Evolutionary conservation across 2,113 vertebrate species (phyloP).

Genomic region (Apaloderma vittatum): DNA sequence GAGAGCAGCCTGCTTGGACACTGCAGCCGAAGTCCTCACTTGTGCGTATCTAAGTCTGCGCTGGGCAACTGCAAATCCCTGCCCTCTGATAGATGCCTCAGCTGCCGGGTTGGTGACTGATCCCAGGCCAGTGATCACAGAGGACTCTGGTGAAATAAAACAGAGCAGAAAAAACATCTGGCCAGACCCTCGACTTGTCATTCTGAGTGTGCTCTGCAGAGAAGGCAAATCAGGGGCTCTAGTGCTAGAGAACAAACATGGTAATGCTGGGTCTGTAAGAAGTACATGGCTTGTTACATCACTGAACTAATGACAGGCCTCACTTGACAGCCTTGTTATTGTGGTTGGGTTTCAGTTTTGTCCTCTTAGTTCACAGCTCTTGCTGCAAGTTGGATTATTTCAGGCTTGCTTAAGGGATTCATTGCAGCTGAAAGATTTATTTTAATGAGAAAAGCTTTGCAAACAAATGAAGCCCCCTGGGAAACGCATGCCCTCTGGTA

Average conservation of each 20-base stretch:
- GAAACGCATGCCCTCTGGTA: neutral
- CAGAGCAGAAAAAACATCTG: neutral
- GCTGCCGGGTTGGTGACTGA: neutral
- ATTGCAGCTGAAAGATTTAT: slow-evolving; percentile 12
- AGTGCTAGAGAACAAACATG: neutral
- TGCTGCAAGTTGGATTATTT: neutral
- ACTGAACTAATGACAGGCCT: slow-evolving; percentile 31
- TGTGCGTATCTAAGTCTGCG: neutral
- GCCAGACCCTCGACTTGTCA: neutral
- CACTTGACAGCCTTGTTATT: neutral
- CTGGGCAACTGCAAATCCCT: neutral
- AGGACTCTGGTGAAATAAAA: neutral
- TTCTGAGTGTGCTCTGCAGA: neutral
- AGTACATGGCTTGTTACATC: neutral
- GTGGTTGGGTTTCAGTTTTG: neutral
- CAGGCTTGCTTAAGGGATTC: neutral
- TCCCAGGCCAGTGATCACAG: neutral
- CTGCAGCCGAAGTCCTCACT: neutral
- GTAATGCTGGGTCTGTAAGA: neutral
- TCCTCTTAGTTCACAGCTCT: neutral
- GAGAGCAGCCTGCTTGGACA: neutral
- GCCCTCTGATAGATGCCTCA: neutral
- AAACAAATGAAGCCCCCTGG: neutral
- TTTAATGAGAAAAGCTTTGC: neutral
- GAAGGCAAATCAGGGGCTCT: neutral